Conservation (phyloP, 2,888 invertebrate species). For the Chromoteleia sp. region DNA sequence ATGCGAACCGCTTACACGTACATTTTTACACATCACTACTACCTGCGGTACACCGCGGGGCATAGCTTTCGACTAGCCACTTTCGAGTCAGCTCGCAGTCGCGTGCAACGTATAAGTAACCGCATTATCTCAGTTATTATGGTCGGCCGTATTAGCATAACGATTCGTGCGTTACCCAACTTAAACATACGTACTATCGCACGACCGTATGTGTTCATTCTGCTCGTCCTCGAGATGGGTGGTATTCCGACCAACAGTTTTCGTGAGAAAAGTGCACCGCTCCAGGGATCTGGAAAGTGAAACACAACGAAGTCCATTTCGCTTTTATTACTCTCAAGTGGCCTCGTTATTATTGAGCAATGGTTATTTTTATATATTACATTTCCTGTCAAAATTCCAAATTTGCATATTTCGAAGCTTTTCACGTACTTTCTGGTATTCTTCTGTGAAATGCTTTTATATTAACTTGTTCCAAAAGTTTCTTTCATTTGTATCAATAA, state of each 20-base stretch:
- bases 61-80: constrained; percentile 71
- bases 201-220: constrained; percentile 55
- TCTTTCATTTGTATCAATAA: no score
- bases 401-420: no score
- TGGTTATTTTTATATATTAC: neutral
- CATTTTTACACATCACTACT: constrained; percentile 63
- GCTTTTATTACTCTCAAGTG: constrained; percentile 29
- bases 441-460: no score
- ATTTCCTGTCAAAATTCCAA: neutral
- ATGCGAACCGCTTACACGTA: constrained; percentile 61
- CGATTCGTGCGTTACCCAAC: constrained; percentile 75
- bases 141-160: constrained; percentile 83
- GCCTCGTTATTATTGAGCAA: constrained; percentile 1
- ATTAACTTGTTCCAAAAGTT: no score
- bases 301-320: constrained; percentile 45
- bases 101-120: constrained; percentile 76
- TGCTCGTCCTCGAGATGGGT: constrained; percentile 69
- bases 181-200: constrained; percentile 63
- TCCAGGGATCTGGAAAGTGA: constrained; percentile 43
- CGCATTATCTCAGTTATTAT: constrained; percentile 82
- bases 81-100: constrained; percentile 68
- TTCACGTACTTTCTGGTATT: no score
- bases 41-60: constrained; percentile 61
- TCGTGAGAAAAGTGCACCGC: constrained; percentile 69
- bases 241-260: constrained; percentile 67